phyloP scores from a whole-genome alignment of 2,888 invertebrate species.

The Agonopterix heracliana region DNA sequence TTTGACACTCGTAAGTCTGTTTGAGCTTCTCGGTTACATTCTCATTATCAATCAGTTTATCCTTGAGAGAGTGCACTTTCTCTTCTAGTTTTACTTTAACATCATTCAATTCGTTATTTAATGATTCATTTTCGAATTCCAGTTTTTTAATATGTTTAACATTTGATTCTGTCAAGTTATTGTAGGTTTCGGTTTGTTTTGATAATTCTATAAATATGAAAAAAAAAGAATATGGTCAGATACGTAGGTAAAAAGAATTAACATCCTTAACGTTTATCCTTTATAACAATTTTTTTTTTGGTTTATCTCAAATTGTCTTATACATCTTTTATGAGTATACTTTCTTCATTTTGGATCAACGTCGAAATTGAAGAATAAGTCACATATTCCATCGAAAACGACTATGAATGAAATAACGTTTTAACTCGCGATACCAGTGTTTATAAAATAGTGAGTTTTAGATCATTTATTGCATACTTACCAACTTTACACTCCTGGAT shows the following conservation, averaged over 20 bases:
- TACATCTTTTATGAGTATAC: neutral
- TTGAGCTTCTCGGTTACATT: slow-evolving; percentile 48
- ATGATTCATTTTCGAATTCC: slow-evolving; percentile 37
- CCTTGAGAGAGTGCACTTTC: slow-evolving; percentile 50
- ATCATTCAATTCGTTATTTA: slow-evolving; percentile 39
- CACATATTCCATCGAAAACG: too few relatives aligned
- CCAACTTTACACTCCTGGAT: slow-evolving; percentile 32
- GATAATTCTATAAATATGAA: slow-evolving; percentile 27
- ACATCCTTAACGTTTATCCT: neutral
- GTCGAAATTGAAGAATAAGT: too few relatives aligned
- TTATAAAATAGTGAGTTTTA: neutral
- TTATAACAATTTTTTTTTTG: neutral
- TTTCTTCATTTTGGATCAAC: neutral
- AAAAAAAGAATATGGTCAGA: neutral
- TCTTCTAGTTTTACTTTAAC: slow-evolving; percentile 45
- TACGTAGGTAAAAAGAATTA: neutral
- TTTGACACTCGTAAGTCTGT: slow-evolving; percentile 46
- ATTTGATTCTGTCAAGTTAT: slow-evolving; percentile 28
- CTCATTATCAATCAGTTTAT: slow-evolving; percentile 48
- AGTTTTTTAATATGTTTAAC: slow-evolving; percentile 32
- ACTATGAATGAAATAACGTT: too few relatives aligned
- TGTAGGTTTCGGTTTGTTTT: slow-evolving; percentile 30
- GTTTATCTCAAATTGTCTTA: neutral
- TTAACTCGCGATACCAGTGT: too few relatives aligned
- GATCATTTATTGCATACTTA: slow-evolving; percentile 19